Conservation (phyloP, 2,888 invertebrate species). For the Ochropleura leucogaster region DNA sequence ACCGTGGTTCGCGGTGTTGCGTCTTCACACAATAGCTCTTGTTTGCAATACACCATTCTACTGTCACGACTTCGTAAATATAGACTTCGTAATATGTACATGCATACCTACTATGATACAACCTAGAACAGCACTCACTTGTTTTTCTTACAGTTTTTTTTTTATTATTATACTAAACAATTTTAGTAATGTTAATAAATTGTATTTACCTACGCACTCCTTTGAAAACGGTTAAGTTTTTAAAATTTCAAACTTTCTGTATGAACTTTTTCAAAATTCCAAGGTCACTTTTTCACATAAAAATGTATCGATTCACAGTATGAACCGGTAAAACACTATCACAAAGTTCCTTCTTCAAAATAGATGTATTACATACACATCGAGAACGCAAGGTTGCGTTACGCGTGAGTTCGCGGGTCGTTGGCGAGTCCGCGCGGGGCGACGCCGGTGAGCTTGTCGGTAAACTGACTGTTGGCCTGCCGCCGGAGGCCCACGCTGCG, state of each 20-base stretch:
- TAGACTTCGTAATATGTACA: too few relatives aligned
- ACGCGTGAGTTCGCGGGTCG: slow-evolving; percentile 68
- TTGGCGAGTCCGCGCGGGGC: slow-evolving; percentile 42
- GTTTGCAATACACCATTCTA: slow-evolving; percentile 51
- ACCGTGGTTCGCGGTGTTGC: slow-evolving; percentile 14
- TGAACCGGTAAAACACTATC: slow-evolving; percentile 43
- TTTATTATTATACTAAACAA: not conserved
- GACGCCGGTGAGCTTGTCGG: slow-evolving; percentile 43
- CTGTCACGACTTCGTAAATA: slow-evolving; percentile 38
- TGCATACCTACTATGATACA: slow-evolving; percentile 3
- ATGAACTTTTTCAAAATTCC: slow-evolving; percentile 27
- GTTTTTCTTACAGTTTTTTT: too few relatives aligned
- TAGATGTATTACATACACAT: slow-evolving; percentile 63
- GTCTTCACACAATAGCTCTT: slow-evolving; percentile 46
- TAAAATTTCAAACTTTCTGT: slow-evolving; percentile 7
- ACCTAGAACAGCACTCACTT: too few relatives aligned
- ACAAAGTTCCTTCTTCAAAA: slow-evolving; percentile 55
- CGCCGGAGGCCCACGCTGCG: slow-evolving; percentile 17
- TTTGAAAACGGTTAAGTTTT: slow-evolving; percentile 34
- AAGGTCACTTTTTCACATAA: slow-evolving; percentile 52
- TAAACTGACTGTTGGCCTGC: slow-evolving; percentile 52
- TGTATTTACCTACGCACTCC: slow-evolving; percentile 24
- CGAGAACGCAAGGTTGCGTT: slow-evolving; percentile 67
- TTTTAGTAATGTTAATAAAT: not conserved
- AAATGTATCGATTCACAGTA: slow-evolving; percentile 27